Percentiles rank a stretch among this genome's conserved stretches.
phyloP scores from a whole-genome alignment of 2,888 invertebrate species.

The Agrilus cyanescens region DNA sequence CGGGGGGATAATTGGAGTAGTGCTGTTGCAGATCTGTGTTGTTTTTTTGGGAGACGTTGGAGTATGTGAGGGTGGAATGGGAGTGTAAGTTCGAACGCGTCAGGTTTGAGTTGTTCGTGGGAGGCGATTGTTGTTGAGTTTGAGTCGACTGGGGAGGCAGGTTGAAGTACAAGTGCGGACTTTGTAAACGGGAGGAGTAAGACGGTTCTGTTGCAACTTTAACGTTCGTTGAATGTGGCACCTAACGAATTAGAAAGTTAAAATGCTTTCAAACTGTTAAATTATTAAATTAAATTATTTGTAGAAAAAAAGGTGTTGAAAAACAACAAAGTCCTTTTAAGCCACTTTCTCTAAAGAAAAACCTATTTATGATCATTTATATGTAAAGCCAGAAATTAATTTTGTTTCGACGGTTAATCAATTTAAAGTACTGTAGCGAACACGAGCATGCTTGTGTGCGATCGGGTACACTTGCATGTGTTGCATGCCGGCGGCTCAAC shows the following conservation, averaged over 20 bases:
- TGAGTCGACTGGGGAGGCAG: constrained; percentile 23
- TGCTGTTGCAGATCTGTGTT: constrained; percentile 3
- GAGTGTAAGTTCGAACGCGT: constrained; percentile 20
- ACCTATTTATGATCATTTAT: no score
- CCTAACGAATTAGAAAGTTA: constrained; percentile 43
- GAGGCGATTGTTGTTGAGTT: constrained; percentile 17
- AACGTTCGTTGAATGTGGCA: constrained; percentile 65
- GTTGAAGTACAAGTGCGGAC: constrained; percentile 32
- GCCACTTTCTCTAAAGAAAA: no score
- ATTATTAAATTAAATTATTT: no score
- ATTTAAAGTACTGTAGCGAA: no score
- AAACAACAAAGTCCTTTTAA: no score
- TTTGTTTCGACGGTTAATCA: no score
- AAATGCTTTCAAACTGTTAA: no score
- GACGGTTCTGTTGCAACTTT: constrained; percentile 61
- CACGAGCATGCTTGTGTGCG: no score
- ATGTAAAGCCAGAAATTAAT: no score
- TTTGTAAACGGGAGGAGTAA: constrained; percentile 57
- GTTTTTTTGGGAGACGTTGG: constrained; percentile 8
- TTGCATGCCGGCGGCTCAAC: no score
- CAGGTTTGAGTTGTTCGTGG: constrained; percentile 22
- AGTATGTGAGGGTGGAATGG: constrained; percentile 20
- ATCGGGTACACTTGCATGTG: no score
- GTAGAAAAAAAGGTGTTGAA: no score
- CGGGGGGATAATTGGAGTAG: constrained; percentile 8